Percentiles rank a stretch among this genome's conserved stretches.
Conservation (phyloP, 2,113 vertebrate genomes). For the Paedocypris sp. region DNA sequence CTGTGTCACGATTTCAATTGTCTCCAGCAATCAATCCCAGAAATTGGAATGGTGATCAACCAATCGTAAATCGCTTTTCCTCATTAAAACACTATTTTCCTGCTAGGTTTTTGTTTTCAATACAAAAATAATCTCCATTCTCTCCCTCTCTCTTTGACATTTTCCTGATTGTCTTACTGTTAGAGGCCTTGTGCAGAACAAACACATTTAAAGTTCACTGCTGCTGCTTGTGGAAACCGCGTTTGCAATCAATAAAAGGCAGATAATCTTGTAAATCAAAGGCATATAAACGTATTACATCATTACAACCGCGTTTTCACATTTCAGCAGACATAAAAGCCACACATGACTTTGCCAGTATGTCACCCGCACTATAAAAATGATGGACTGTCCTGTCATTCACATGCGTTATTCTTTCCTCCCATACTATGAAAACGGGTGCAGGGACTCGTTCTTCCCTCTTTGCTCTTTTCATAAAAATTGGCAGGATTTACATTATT, state of each 20-base stretch:
- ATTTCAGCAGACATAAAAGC: slow-evolving; percentile 27
- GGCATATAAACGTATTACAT: background rate
- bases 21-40: too few relatives aligned
- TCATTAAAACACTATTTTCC: slow-evolving; percentile 4
- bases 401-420: slow-evolving; percentile 26
- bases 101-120: background rate
- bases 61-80: background rate
- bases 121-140: background rate
- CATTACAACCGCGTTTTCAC: slow-evolving; percentile 9
- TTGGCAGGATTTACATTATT: slow-evolving; percentile 28
- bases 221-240: background rate
- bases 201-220: slow-evolving; percentile 1
- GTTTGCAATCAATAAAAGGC: slow-evolving; percentile 6
- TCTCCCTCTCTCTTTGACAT: background rate
- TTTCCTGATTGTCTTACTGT: slow-evolving; percentile 1
- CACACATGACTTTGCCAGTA: slow-evolving; percentile 26
- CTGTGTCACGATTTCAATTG: too few relatives aligned
- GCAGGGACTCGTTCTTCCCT: slow-evolving; percentile 8
- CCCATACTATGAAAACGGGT: background rate
- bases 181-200: background rate
- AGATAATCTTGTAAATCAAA: background rate
- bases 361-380: slow-evolving; percentile 32
- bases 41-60: too few relatives aligned
- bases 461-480: slow-evolving; percentile 10
- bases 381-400: slow-evolving; percentile 29